Percentiles rank a stretch among this genome's conserved stretches.
These are phyloP conservation scores for Leptobrachium leishanense DNA, from an alignment of 2,113 vertebrate species.

Conservation along the genomic window DNA sequence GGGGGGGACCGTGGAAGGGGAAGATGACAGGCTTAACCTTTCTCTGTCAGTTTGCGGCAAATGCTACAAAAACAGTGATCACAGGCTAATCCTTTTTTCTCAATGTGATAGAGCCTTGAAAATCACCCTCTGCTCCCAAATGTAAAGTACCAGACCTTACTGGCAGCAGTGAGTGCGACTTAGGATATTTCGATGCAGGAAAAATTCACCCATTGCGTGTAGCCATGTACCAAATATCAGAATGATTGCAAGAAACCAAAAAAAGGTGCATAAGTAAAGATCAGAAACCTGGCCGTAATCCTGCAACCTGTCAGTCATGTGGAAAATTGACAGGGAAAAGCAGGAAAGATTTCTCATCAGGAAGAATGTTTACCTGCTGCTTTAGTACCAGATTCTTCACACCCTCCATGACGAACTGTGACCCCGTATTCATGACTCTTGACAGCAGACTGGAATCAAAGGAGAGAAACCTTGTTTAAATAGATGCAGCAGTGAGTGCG, in stretches of 20 bases:
- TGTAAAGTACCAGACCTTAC: neutral
- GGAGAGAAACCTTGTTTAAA: slow-evolving; percentile 45
- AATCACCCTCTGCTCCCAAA: neutral
- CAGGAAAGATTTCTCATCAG: neutral
- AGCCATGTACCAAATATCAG: too few relatives aligned
- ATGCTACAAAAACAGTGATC: neutral
- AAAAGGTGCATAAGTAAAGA: neutral
- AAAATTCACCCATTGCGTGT: neutral
- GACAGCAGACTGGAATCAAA: slow-evolving; percentile 80
- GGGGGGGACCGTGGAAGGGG: slow-evolving; percentile 20
- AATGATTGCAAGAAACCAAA: too few relatives aligned
- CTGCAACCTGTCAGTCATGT: neutral
- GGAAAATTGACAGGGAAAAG: neutral
- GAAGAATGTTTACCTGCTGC: slow-evolving; percentile 80
- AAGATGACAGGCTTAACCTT: slow-evolving; percentile 32
- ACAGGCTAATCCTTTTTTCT: neutral
- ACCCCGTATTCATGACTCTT: slow-evolving; percentile 96
- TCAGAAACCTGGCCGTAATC: neutral
- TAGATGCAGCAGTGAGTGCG: neutral
- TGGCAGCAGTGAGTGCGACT: too few relatives aligned
- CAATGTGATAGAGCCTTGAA: neutral
- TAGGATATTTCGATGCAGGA: too few relatives aligned
- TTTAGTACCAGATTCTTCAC: slow-evolving; percentile 98
- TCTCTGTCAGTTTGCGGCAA: neutral
- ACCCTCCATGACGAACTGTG: slow-evolving; percentile 98